A percentile compares a stretch with the other conserved stretches of the same genome.
Conservation (phyloP, 1,140 invertebrate genomes). For the Leptinotarsa lineolata region DNA sequence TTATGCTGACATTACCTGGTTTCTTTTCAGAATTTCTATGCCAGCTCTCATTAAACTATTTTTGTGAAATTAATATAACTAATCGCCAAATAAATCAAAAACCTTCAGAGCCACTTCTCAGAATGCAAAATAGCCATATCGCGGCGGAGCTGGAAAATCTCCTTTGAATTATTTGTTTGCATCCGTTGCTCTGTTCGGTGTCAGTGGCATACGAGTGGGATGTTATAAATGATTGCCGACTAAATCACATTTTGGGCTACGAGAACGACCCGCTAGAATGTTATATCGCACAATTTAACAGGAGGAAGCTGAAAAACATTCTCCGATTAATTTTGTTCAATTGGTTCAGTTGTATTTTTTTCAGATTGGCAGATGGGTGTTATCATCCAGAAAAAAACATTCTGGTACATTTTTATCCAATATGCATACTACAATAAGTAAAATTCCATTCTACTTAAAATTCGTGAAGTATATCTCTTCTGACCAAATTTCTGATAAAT, state of each 20-base stretch:
- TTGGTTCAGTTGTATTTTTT: not conserved
- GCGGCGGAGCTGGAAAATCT: constrained; percentile 1
- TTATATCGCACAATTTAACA: constrained; percentile 11
- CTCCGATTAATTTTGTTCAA: not conserved
- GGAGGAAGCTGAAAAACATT: not conserved
- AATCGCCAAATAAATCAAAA: constrained; percentile 14
- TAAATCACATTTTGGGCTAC: constrained; percentile 12
- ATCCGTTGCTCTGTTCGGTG: constrained; percentile 13
- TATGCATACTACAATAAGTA: no score
- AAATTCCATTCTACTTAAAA: no score
- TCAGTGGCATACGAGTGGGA: constrained; percentile 12
- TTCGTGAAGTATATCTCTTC: no score
- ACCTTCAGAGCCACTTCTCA: constrained; percentile 12
- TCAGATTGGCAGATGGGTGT: no score
- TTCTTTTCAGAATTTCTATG: not conserved
- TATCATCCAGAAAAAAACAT: no score
- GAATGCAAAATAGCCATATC: constrained; percentile 20
- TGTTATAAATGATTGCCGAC: constrained; percentile 13
- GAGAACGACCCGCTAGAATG: not conserved
- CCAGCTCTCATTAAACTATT: not conserved
- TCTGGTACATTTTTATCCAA: no score
- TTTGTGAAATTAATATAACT: not conserved
- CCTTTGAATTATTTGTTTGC: constrained; percentile 19
- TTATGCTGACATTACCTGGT: no score
- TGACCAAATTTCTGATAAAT: no score